Evolutionary conservation across 2,113 vertebrate genomes (phyloP), one percentile per base, ranked within the genome.

Genomic region (Psettodes erumei): DNA sequence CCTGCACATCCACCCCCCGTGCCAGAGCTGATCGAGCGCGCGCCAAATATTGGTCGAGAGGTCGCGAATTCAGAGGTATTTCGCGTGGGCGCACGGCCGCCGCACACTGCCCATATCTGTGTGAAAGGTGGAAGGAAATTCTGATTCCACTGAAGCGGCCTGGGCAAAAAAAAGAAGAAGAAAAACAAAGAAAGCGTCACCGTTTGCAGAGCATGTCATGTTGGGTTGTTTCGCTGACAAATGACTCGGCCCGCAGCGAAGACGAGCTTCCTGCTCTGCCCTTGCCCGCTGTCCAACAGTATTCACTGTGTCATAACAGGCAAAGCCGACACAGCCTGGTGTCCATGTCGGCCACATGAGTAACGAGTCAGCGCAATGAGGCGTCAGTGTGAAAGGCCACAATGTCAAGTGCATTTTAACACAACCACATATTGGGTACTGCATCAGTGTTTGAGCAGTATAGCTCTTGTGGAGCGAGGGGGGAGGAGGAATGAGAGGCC

Each of bases 141-240:
- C 10, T 0, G 28, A 67, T 37, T 37, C 45, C 43, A 54, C n/a
- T 28, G 16, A 71, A 53, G 65, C 53, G n/a, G 55, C 54, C 21
- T 50, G 13, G 27, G 56, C 25, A 32, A n/a, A 81, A 61, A 63
- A n/a, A n/a, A n/a, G n/a, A n/a, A n/a, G n/a, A n/a, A n/a, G n/a
- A n/a, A n/a, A n/a, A n/a, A n/a, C n/a, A n/a, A n/a, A n/a, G n/a
- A n/a, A n/a, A n/a, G n/a, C 60, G 27, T 37, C 35, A 54, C 68
- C 7, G 27, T 67, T 60, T 78, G 32, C 40, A 65, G 84, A 81
- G 47, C 27, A 6, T 81, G 74, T 54, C 77, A 63, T 64, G 58
- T 77, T 77, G 37, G 61, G 19, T 85, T 79, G 79, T 83, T 87
- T 78, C 25, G 66, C 11, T 75, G 75, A 71, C 51, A 83, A 79